Conservation (phyloP, 2,113 vertebrate genomes). For the Trogon melanurus region DNA sequence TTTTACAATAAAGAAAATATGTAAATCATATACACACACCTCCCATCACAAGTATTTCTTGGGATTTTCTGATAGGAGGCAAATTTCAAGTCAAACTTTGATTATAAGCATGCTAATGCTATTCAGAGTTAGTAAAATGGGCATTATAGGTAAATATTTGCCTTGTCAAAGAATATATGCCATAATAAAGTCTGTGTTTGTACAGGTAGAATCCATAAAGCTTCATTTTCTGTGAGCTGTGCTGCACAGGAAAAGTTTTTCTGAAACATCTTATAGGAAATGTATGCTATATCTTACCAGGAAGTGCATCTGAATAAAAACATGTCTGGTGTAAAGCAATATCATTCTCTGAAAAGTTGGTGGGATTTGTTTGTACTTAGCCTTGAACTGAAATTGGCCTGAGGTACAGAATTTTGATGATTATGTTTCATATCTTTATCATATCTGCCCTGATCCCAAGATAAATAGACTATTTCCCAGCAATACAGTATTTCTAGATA, state of each 20-base stretch:
- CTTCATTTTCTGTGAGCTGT: background rate
- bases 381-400: background rate
- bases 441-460: conserved; percentile 21
- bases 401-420: background rate
- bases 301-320: background rate
- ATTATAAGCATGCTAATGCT: background rate
- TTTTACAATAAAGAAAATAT: background rate
- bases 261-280: background rate
- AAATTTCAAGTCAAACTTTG: background rate
- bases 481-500: background rate
- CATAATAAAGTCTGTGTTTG: background rate
- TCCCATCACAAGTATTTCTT: background rate
- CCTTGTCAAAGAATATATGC: background rate
- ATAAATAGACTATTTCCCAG: conserved; percentile 35
- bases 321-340: background rate
- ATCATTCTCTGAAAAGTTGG: background rate
- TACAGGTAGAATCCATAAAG: background rate
- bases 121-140: background rate
- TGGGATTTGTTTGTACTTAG: background rate
- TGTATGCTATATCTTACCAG: background rate
- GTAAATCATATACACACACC: background rate
- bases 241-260: background rate
- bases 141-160: background rate
- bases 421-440: conserved; percentile 53
- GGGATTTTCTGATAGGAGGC: background rate